Conservation (phyloP, 2,888 invertebrate genomes). For the Leptopilina drosophilae region DNA sequence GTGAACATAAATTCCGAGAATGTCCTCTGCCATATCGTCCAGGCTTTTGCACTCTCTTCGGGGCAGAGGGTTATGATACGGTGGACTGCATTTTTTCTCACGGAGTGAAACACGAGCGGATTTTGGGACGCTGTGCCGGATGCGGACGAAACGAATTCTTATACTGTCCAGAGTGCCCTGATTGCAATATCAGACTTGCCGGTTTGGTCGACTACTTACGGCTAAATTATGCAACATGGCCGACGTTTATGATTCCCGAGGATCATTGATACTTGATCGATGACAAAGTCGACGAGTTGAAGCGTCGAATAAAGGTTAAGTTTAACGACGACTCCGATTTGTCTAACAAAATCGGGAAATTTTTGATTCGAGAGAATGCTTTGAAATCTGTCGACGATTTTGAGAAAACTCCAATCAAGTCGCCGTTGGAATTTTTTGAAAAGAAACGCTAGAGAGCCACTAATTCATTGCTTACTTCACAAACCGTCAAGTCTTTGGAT, state of each 20-base stretch:
- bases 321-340: neutral
- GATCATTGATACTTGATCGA: conserved; percentile 45
- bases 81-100: neutral
- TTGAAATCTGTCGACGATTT: too few relatives aligned
- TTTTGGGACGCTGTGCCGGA: neutral
- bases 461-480: too few relatives aligned
- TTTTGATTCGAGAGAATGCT: too few relatives aligned
- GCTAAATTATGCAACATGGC: conserved; percentile 50
- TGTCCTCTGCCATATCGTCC: conserved; percentile 43
- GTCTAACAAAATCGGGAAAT: too few relatives aligned
- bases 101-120: neutral
- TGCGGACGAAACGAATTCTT: conserved; percentile 29
- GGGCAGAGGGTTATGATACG: neutral
- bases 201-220: conserved; percentile 48
- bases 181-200: conserved; percentile 49
- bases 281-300: neutral
- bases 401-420: too few relatives aligned
- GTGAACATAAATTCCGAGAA: neutral
- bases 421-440: too few relatives aligned
- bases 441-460: too few relatives aligned
- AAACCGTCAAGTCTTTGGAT: too few relatives aligned
- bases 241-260: conserved; percentile 19
- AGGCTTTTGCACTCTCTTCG: neutral
- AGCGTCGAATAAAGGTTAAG: neutral
- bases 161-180: conserved; percentile 49